phyloP scores from a whole-genome alignment of 2,888 invertebrate species.

The Chloromyia formosa region DNA sequence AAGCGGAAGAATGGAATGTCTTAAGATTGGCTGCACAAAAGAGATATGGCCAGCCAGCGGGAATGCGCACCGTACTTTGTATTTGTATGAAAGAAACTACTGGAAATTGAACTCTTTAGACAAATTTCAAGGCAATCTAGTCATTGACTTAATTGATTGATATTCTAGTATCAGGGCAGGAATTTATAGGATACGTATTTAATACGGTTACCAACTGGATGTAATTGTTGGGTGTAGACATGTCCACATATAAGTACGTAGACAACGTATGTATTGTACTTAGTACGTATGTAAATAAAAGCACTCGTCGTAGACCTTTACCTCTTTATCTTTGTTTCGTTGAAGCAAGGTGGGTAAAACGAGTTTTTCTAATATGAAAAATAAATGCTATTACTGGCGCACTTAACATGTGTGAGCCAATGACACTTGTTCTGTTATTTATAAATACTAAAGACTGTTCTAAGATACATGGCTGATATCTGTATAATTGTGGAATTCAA shows the following conservation, averaged over 20 bases:
- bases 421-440: not conserved
- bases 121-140: conserved; percentile 31
- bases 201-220: conserved; percentile 6
- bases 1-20: conserved; percentile 28
- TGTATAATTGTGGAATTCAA: not conserved
- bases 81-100: conserved; percentile 18
- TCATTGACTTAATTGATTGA: conserved; percentile 40
- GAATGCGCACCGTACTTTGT: not conserved
- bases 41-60: too few relatives aligned
- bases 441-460: too few relatives aligned
- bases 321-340: not conserved
- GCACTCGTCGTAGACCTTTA: conserved; percentile 13
- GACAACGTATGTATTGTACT: too few relatives aligned
- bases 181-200: conserved; percentile 11
- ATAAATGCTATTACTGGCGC: conserved; percentile 15
- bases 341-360: not conserved
- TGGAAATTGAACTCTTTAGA: conserved; percentile 41
- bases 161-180: conserved; percentile 19
- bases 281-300: conserved; percentile 5
- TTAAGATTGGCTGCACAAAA: not conserved
- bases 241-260: not conserved
- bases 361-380: not conserved
- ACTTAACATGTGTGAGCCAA: conserved; percentile 5
- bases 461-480: not conserved
- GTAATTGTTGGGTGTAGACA: conserved; percentile 38